phyloP scores from a whole-genome alignment of 2,113 vertebrate genomes.

The Trachemys scripta region DNA sequence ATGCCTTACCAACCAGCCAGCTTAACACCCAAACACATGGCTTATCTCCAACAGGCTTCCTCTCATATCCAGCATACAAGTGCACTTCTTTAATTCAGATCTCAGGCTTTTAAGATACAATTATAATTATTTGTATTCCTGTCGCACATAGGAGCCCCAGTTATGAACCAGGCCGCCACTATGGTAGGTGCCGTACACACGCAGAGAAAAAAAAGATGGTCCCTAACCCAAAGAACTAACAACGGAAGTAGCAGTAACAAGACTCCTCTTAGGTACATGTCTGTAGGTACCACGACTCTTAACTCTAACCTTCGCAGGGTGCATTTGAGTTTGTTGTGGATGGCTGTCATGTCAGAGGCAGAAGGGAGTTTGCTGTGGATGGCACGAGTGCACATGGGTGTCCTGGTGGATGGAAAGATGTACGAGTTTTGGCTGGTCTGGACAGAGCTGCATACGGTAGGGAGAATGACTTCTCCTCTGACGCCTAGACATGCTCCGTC shows the following conservation, averaged over 20 bases:
- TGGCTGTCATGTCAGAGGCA: background rate
- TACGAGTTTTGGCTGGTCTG: background rate
- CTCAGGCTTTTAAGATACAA: background rate
- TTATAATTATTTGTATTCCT: background rate
- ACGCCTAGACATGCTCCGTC: background rate
- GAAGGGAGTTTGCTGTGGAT: background rate
- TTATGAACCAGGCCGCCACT: background rate
- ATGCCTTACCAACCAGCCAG: fast-evolving
- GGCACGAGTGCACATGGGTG: background rate
- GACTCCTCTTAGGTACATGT: background rate
- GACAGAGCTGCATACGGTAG: background rate
- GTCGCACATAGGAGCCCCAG: background rate
- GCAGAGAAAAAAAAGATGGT: background rate
- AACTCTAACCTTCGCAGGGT: background rate
- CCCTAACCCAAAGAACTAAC: background rate
- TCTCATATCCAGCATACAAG: background rate
- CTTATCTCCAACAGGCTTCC: background rate
- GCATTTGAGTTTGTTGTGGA: background rate
- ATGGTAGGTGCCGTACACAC: background rate
- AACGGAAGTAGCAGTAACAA: background rate
- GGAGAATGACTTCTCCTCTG: background rate
- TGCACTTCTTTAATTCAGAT: background rate
- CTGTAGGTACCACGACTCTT: background rate
- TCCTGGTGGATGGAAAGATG: background rate
- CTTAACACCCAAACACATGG: background rate